These are phyloP conservation scores for Drosophila pruinosa DNA, from an alignment of 1,140 invertebrate genomes.

Conservation along the genomic window DNA sequence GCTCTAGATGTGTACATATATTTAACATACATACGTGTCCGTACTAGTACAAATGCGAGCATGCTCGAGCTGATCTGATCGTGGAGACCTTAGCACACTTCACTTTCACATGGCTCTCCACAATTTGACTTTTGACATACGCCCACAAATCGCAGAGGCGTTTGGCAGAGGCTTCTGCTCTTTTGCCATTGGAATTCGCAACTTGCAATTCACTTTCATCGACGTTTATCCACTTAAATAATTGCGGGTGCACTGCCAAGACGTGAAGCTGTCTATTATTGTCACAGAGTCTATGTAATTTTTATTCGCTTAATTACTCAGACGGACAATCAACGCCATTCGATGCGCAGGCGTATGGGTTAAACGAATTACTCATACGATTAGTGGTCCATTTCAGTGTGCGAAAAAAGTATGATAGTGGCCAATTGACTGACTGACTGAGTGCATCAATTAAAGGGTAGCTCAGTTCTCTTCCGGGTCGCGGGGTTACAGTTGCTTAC, in stretches of 20 bases:
- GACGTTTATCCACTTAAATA: constrained; percentile 71
- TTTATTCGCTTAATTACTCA: constrained; percentile 57
- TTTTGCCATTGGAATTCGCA: constrained; percentile 8
- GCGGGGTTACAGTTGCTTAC: background rate
- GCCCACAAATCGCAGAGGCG: constrained; percentile 40
- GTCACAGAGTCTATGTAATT: constrained; percentile 42
- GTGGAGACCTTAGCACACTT: constrained; percentile 5
- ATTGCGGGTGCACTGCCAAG: constrained; percentile 39
- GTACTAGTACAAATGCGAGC: background rate
- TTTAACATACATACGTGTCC: too few species aligned
- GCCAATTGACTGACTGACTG: constrained; percentile 5
- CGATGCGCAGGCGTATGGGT: constrained; percentile 39
- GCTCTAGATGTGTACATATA: background rate
- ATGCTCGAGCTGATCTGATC: background rate
- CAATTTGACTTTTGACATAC: constrained; percentile 73
- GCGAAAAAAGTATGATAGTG: background rate
- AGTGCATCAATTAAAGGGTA: constrained; percentile 34
- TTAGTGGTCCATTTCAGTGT: background rate
- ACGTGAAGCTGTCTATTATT: background rate
- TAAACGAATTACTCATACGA: constrained; percentile 10
- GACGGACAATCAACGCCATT: constrained; percentile 16
- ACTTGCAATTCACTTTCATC: constrained; percentile 61
- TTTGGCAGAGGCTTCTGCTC: background rate
- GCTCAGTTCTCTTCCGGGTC: constrained; percentile 49
- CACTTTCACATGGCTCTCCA: constrained; percentile 27